Base-by-base conservation (phyloP, 2,888 invertebrate genomes). In the Drosophila meridionalis region DNA sequence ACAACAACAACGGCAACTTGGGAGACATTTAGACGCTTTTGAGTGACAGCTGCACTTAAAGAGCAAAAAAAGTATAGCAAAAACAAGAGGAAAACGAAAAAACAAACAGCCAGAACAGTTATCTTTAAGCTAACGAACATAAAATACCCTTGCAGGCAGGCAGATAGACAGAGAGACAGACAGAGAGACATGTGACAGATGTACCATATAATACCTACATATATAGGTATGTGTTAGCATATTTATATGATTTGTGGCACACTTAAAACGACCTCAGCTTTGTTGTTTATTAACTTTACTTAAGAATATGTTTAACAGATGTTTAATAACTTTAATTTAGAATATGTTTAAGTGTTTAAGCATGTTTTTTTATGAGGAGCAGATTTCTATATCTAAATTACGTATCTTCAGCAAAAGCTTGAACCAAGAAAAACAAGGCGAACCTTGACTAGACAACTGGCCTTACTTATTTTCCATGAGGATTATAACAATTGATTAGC, bases 21-120 rank as follows among this genome's bases (percentile, higher is more conserved):
- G 73, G 87, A 86, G 86, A 89, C 85, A 86, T 86, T 86, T 86
- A 79, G 83, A 85, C 72, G 82, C 87, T 73, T 73, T 88, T 86
- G 89, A 86, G 75, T 86, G 86, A 86, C 89, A 86, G 86, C 86
- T 86, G 86, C 89, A 86, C 85, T 89, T 86, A 87, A 89, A 86
- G 85, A 82, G 85, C 85, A 73, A 66, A 64, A 68, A 69, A 57
- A 76, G 43, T 36, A 48, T 48, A 69, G 47, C 34, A 69, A 61
- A 68, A 69, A 61, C 2, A 14, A 12, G 4, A 58, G 9, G 26
- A 30, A 61, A 26, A 69, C 20, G 12, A 28, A 45, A 45, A 12
- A 48, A 30, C 14, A 30, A 30, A 34, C 12, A 45, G 52, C 48
- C 43, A 61, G 12, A 47, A 59, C 64, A 59, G 61, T 73, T 57